Conservation (phyloP, 2,888 invertebrate genomes). For the Xanthia togata region DNA sequence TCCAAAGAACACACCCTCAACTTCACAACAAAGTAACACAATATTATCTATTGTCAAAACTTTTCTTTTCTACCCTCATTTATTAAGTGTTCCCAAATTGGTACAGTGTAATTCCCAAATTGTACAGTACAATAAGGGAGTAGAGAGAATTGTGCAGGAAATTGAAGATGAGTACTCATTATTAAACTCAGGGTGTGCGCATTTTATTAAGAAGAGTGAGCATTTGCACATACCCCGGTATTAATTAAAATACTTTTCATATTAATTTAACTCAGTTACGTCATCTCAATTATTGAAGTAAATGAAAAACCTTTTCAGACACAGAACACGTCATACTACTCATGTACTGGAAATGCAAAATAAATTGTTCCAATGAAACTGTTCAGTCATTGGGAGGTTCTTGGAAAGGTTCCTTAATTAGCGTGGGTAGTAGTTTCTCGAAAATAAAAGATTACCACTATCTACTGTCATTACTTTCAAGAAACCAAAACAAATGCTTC, state of each 20-base stretch:
- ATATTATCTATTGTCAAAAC: no score
- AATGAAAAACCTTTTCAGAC: constrained; percentile 32
- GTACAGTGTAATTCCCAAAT: no score
- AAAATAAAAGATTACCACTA: constrained; percentile 10
- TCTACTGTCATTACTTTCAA: no score
- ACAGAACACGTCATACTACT: constrained; percentile 31
- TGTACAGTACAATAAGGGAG: no score
- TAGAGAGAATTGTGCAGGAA: background rate
- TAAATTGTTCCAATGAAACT: constrained; percentile 50
- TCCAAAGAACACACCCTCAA: no score
- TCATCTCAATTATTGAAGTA: constrained; percentile 29
- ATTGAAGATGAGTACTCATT: background rate
- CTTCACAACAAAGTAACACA: no score
- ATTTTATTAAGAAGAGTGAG: background rate
- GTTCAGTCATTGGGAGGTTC: constrained; percentile 26
- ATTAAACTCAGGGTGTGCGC: background rate
- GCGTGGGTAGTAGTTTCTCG: constrained; percentile 6
- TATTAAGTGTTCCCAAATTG: no score
- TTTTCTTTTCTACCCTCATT: no score
- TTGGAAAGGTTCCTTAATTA: constrained; percentile 14
- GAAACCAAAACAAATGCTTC: no score
- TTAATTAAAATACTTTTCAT: background rate
- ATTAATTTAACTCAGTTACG: constrained; percentile 22
- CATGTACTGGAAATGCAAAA: constrained; percentile 35
- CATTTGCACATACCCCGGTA: background rate